phyloP scores from a whole-genome alignment of 2,113 vertebrate genomes.

The Barnardius zonarius region DNA sequence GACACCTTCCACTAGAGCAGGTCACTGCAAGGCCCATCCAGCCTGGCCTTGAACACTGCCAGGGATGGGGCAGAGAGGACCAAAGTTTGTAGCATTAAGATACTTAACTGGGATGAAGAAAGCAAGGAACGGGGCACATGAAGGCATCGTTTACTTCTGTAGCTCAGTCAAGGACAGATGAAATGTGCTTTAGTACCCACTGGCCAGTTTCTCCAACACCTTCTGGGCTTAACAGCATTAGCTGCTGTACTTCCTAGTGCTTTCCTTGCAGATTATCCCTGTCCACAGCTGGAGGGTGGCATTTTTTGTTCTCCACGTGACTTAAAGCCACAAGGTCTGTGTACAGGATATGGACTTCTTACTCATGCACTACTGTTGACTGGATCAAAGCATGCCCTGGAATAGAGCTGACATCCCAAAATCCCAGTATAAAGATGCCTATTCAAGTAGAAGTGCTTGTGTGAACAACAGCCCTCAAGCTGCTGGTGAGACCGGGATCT shows the following conservation, averaged over 20 bases:
- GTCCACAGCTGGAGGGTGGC: background rate
- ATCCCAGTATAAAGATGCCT: background rate
- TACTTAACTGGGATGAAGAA: background rate
- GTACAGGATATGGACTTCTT: background rate
- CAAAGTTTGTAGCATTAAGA: background rate
- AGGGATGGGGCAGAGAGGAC: background rate
- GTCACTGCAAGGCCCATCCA: background rate
- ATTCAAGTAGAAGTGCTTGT: background rate
- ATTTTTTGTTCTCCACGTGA: background rate
- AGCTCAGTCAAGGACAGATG: background rate
- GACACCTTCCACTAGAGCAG: background rate
- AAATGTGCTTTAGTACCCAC: background rate
- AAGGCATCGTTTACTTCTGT: background rate
- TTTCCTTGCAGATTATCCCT: background rate
- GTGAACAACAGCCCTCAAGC: background rate
- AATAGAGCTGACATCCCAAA: background rate
- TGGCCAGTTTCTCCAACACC: background rate
- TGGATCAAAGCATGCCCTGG: background rate
- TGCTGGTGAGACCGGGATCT: background rate
- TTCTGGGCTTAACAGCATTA: background rate
- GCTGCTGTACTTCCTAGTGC: background rate
- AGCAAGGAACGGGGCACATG: fast-evolving
- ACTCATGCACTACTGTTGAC: background rate
- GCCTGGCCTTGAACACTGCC: background rate
- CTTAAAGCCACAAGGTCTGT: background rate